phyloP scores from a whole-genome alignment of 2,888 invertebrate genomes.

The Macropis europaea region DNA sequence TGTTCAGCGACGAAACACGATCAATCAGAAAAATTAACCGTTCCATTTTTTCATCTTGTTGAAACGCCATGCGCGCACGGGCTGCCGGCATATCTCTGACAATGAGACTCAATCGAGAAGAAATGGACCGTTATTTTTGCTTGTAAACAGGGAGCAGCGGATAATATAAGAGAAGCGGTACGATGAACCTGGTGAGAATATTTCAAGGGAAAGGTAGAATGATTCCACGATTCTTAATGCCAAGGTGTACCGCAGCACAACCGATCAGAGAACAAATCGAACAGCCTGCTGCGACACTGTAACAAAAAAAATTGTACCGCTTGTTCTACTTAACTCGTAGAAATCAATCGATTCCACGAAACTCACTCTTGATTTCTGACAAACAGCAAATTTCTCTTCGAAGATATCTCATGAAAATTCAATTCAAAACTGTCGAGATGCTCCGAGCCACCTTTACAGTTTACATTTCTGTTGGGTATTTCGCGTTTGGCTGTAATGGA shows the following conservation, averaged over 20 bases:
- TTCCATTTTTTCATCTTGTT: not conserved
- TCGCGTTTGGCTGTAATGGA: too few species aligned
- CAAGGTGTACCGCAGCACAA: slow-evolving; percentile 43
- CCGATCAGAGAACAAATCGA: slow-evolving; percentile 3
- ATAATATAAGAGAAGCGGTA: slow-evolving; percentile 34
- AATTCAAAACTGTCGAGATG: too few species aligned
- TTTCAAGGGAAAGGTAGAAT: slow-evolving; percentile 66
- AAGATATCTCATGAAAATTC: too few species aligned
- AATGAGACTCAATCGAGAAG: not conserved
- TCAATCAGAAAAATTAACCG: not conserved
- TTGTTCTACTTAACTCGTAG: too few species aligned
- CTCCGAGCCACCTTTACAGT: too few species aligned
- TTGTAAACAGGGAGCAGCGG: slow-evolving; percentile 2
- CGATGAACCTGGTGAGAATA: slow-evolving; percentile 45
- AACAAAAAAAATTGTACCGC: not conserved
- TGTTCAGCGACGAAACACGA: not conserved
- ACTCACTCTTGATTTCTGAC: too few species aligned
- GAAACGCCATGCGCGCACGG: not conserved
- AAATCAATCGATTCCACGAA: too few species aligned
- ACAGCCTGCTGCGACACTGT: not conserved
- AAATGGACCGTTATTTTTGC: slow-evolving; percentile 22
- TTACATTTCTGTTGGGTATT: too few species aligned
- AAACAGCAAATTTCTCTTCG: not conserved
- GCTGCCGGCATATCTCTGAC: not conserved
- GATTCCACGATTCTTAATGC: slow-evolving; percentile 54